These are phyloP conservation scores for Sphyrna mokarran DNA, from an alignment of 2,113 vertebrate genomes.

Conservation along the genomic window DNA sequence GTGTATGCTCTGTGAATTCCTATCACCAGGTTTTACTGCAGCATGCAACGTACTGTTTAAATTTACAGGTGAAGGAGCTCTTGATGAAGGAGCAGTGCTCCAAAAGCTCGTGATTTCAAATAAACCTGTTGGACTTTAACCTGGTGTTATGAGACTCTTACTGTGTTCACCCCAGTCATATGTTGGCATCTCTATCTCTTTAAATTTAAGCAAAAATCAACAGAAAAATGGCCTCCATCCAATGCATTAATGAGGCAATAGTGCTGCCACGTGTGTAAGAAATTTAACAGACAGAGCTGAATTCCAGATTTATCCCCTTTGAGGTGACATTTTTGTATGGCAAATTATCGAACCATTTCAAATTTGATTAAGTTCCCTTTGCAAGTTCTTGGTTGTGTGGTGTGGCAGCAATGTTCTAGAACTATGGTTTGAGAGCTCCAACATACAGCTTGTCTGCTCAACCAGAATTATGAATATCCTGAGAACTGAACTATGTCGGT, in stretches of 20 bases:
- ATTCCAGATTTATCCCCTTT: not conserved
- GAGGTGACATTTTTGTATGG: not conserved
- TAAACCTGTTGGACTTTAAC: no score
- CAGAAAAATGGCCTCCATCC: not conserved
- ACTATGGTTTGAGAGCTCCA: not conserved
- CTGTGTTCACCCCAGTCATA: no score
- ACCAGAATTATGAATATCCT: not conserved
- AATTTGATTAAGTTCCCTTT: not conserved
- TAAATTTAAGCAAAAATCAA: not conserved
- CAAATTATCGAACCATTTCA: not conserved
- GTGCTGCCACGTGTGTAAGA: not conserved
- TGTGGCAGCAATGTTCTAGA: not conserved
- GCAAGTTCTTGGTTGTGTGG: not conserved
- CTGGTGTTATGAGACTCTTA: no score
- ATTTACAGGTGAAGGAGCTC: no score
- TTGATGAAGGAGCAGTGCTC: no score
- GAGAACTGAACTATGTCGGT: not conserved
- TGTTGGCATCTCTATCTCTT: no score
- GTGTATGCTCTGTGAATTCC: no score
- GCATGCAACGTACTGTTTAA: not conserved
- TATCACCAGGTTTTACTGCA: not conserved
- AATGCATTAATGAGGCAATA: not conserved
- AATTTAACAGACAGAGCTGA: not conserved
- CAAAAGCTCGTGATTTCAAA: no score
- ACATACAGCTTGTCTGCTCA: not conserved